Evolutionary conservation across 2,888 invertebrate species (phyloP).

Genomic region (Leptopterna dolabrata): DNA sequence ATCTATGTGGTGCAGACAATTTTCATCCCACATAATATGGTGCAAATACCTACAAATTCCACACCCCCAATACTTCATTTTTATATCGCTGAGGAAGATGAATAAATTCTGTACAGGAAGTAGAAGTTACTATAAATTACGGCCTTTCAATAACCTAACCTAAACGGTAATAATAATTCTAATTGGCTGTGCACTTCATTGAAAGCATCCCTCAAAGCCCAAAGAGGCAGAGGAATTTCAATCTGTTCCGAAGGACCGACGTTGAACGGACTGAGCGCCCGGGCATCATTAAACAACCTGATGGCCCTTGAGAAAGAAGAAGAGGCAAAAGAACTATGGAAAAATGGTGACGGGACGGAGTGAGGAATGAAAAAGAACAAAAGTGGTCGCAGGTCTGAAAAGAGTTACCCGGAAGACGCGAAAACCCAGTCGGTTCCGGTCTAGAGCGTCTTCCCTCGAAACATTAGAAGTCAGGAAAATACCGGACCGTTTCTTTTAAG

Average conservation of each 20-base stretch:
- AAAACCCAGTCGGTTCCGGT: constrained; percentile 4
- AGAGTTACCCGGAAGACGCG: neutral
- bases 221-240: neutral
- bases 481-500: neutral
- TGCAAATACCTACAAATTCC: too few species aligned
- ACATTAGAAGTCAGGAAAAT: neutral
- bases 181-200: constrained; percentile 64
- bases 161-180: neutral
- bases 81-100: too few species aligned
- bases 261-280: constrained; percentile 7
- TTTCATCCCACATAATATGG: too few species aligned
- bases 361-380: neutral
- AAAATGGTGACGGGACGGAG: neutral
- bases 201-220: neutral
- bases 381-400: neutral
- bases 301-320: constrained; percentile 14
- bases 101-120: too few species aligned
- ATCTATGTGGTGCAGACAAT: too few species aligned
- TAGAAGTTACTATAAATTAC: too few species aligned
- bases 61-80: too few species aligned
- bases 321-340: constrained; percentile 8
- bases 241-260: neutral
- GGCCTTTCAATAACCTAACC: neutral
- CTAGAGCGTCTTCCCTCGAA: neutral
- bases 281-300: constrained; percentile 30